Base-by-base conservation (phyloP, 1,140 invertebrate genomes). In the honey bee (Apis mellifera) region DNA sequence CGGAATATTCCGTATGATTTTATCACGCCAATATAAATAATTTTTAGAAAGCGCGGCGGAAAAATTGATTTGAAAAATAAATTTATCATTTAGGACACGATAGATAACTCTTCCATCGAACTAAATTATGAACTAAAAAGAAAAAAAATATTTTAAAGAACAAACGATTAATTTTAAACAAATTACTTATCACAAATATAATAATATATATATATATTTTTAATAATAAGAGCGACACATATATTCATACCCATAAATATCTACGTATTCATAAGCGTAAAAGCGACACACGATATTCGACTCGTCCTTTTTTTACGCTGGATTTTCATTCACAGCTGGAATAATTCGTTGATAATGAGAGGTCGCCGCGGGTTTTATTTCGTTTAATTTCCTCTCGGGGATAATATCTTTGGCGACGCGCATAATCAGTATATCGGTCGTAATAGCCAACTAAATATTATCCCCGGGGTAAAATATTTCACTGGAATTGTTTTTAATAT, bases 341-440 rank as follows among this genome's bases (percentile, higher is more conserved):
- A 57, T 50, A 68, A 81, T 76, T 54, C 64, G 54, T 42, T 42
- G 32, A 42, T 42, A 42, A 54, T 42, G 72, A 50, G 71, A 54
- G 69, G 32, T 52, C 32, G 59, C 26, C 23, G 26, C 52, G 55
- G 48, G 42, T 82, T 82, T 76, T 82, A 76, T 82, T 82, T 75
- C 79, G 65, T 82, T 82, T 82, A 82, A 82, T 82, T 76, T 76
- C 79, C 79, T 76, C 79, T 19, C 42, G 73, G 79, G 79, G 52
- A 82, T 64, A 68, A 82, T 82, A 82, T 82, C 73, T 68, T 76
- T 26, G 21, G 73, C 73, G 64, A 60, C 15, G 64, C 54, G 79
- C 55, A 82, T 82, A 82, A 82, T 82, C 79, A 54, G 79, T 42
- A 23, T 54, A 76, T 82, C 48, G 19, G 13, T 42, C 64, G 54